phyloP scores from a whole-genome alignment of 2,113 vertebrate genomes.

The Amazona vittata region DNA sequence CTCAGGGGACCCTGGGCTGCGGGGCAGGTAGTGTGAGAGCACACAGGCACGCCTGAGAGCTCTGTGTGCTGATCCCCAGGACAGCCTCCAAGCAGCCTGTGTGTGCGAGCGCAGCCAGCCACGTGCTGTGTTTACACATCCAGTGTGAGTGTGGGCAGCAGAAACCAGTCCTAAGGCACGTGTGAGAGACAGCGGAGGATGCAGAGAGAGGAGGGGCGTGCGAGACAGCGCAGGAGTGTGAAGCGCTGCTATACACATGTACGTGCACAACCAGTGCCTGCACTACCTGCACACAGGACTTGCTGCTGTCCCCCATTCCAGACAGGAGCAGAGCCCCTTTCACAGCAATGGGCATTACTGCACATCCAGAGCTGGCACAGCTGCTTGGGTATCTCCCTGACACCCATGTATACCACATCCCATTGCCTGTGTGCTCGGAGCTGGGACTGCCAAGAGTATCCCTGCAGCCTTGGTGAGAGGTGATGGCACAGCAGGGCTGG shows the following conservation, averaged over 20 bases:
- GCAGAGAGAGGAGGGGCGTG: not conserved
- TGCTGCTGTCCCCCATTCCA: not conserved
- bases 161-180: not conserved
- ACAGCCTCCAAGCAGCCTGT: not conserved
- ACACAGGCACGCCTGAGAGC: not conserved
- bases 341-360: fast-evolving
- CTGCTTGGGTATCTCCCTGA: not conserved
- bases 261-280: not conserved
- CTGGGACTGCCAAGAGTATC: not conserved
- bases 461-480: not conserved
- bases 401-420: not conserved
- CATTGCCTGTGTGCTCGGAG: fast-evolving
- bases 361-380: not conserved
- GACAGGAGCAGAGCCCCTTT: not conserved
- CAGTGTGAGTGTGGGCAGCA: not conserved
- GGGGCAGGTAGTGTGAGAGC: fast-evolving
- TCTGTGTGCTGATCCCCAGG: not conserved
- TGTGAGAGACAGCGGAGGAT: not conserved
- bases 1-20: fast-evolving
- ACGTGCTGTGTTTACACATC: not conserved
- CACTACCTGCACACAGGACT: not conserved
- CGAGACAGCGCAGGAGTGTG: not conserved
- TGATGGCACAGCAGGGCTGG: not conserved
- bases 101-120: not conserved
- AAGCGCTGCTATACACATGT: not conserved